phyloP scores from a whole-genome alignment of 1,140 invertebrate species.

The Cotesia glomerata region DNA sequence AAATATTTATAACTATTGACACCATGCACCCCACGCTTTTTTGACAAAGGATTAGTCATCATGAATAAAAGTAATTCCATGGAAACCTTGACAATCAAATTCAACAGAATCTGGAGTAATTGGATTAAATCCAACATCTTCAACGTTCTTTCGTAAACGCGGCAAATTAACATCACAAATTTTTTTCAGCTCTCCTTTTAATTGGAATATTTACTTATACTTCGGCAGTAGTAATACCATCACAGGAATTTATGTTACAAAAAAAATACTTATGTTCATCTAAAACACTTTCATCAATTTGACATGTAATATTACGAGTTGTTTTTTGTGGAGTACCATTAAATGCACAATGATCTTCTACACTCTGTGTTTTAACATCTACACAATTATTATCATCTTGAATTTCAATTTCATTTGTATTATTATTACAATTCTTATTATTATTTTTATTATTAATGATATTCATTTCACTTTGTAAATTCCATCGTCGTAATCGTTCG shows the following conservation, averaged over 20 bases:
- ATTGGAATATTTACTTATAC: constrained; percentile 28
- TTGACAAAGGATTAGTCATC: not conserved
- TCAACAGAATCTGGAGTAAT: too few species aligned
- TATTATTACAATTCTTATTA: not conserved
- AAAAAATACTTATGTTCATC: constrained; percentile 18
- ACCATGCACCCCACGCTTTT: not conserved
- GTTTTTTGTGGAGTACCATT: not conserved
- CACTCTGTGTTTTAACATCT: not conserved
- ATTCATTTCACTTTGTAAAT: not conserved
- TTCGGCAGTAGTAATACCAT: constrained; percentile 26
- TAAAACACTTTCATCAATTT: not conserved
- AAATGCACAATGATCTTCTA: too few species aligned
- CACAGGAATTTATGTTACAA: constrained; percentile 4
- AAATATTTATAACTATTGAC: too few species aligned
- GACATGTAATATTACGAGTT: constrained; percentile 16
- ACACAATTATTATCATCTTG: not conserved
- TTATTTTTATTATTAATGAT: not conserved
- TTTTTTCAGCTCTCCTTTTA: constrained; percentile 4
- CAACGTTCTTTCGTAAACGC: not conserved
- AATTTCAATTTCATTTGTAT: not conserved
- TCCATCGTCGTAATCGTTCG: not conserved
- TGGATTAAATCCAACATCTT: constrained; percentile 29
- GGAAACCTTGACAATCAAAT: too few species aligned
- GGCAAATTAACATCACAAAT: constrained; percentile 8
- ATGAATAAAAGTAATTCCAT: too few species aligned